These are phyloP conservation scores for Neoascia interrupta DNA, from an alignment of 2,888 invertebrate genomes.

Conservation along the genomic window DNA sequence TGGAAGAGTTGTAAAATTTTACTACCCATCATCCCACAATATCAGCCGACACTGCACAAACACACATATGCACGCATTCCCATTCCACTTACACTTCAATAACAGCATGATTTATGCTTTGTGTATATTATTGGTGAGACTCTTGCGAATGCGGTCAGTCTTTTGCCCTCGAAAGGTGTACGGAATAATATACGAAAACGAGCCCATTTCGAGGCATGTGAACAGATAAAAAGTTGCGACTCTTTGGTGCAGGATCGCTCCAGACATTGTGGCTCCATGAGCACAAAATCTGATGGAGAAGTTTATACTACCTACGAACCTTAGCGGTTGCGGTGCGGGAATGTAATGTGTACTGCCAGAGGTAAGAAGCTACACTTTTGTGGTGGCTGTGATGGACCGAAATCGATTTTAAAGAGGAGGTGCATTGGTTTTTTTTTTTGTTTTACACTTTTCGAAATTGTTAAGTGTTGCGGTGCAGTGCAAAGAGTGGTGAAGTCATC, in stretches of 20 bases:
- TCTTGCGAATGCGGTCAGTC: slow-evolving; percentile 51
- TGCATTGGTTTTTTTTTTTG: slow-evolving; percentile 5
- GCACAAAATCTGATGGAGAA: slow-evolving; percentile 28
- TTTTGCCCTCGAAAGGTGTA: too few species aligned
- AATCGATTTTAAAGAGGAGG: slow-evolving; percentile 57
- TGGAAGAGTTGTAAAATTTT: slow-evolving; percentile 27
- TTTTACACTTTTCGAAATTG: slow-evolving; percentile 3
- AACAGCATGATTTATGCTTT: slow-evolving; percentile 64
- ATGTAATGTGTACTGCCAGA: background rate
- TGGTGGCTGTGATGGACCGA: slow-evolving; percentile 48
- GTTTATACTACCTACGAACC: slow-evolving; percentile 38
- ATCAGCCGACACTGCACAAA: slow-evolving; percentile 22
- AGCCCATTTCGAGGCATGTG: slow-evolving; percentile 25
- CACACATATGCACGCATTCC: background rate
- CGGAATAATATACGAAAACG: slow-evolving; percentile 3
- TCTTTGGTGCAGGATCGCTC: slow-evolving; percentile 15
- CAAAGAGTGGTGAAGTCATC: background rate
- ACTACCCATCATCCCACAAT: slow-evolving; percentile 4
- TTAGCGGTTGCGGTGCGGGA: slow-evolving; percentile 13
- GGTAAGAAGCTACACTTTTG: slow-evolving; percentile 23
- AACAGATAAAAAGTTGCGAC: background rate
- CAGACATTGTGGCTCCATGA: slow-evolving; percentile 66
- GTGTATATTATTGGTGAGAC: slow-evolving; percentile 60
- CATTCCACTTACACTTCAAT: slow-evolving; percentile 51
- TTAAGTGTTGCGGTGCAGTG: slow-evolving; percentile 21